These are phyloP conservation scores for Formica aserva DNA, from an alignment of 2,888 invertebrate genomes.

Conservation along the genomic window DNA sequence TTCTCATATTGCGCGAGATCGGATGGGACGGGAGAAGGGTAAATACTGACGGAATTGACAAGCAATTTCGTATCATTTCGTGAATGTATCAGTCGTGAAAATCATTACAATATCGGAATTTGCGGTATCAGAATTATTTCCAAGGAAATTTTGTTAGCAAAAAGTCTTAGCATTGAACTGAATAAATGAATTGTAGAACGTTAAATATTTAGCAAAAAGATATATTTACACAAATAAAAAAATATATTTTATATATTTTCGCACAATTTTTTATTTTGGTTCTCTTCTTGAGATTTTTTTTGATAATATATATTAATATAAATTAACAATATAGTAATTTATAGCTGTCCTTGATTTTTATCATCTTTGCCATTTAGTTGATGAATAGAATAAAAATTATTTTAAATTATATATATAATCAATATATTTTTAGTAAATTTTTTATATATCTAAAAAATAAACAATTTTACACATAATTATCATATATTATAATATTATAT, in stretches of 20 bases:
- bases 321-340: background rate
- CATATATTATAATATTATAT: background rate
- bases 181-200: background rate
- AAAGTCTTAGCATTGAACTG: background rate
- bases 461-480: background rate
- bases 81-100: background rate
- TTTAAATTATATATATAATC: background rate
- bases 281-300: too few relatives aligned
- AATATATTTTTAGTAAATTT: background rate
- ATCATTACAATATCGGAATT: background rate
- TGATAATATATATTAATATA: too few relatives aligned
- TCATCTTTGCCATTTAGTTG: background rate
- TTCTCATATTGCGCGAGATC: slow-evolving; percentile 1
- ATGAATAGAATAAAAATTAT: background rate
- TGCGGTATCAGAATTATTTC: background rate
- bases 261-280: background rate
- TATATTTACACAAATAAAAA: background rate
- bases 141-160: background rate
- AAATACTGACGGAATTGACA: background rate
- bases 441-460: background rate
- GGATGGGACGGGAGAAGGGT: background rate
- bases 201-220: background rate
- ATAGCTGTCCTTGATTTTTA: background rate
- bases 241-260: background rate
- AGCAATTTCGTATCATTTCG: background rate